phyloP scores from a whole-genome alignment of 2,113 vertebrate genomes.

The Ictalurus furcatus region DNA sequence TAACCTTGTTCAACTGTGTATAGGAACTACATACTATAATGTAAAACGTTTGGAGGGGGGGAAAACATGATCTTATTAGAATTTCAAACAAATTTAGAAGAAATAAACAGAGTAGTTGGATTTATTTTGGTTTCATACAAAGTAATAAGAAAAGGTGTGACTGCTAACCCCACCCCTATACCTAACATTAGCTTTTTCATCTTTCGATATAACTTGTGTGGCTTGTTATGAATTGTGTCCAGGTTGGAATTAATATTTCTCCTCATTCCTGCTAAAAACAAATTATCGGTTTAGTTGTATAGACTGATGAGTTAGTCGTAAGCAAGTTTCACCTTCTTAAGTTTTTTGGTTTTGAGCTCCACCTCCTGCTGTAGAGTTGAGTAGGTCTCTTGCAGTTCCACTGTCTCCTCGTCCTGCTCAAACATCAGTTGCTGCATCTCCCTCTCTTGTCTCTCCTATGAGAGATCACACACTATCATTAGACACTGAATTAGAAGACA shows the following conservation, averaged over 20 bases:
- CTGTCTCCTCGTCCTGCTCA: conserved; percentile 88
- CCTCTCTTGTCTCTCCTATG: conserved; percentile 86
- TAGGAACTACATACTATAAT: neutral
- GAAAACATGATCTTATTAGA: neutral
- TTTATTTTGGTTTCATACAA: neutral
- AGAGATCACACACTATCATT: neutral
- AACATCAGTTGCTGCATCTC: conserved; percentile 94
- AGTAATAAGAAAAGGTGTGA: neutral
- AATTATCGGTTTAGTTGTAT: neutral
- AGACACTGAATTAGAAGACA: neutral
- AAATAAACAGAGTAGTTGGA: neutral
- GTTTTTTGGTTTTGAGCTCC: conserved; percentile 95
- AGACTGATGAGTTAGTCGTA: neutral
- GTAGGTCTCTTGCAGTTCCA: conserved; percentile 91
- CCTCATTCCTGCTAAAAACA: neutral
- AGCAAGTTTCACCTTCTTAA: conserved; percentile 80
- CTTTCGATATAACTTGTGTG: neutral
- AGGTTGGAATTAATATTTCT: neutral
- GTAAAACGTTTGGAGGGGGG: neutral
- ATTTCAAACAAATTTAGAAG: neutral
- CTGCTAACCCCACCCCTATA: neutral
- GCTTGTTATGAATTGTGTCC: neutral
- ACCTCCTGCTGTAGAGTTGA: conserved; percentile 94
- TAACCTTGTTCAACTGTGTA: neutral
- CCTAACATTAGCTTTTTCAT: neutral